phyloP scores from a whole-genome alignment of 64 coral and sea anemone species.

The Stichodactyla mertensii region DNA sequence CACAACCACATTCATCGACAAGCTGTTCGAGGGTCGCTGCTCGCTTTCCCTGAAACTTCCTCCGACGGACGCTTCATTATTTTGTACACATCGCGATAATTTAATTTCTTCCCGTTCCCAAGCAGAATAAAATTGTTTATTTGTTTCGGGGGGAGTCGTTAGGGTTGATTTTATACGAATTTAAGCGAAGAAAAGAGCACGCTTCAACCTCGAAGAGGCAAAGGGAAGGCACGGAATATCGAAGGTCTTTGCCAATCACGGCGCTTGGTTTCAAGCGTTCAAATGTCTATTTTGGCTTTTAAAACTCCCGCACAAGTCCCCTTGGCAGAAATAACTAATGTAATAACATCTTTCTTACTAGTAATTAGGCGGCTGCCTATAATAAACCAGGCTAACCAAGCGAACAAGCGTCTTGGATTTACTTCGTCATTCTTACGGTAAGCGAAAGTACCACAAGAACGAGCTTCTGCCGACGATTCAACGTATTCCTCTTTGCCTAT shows the following conservation, averaged over 20 bases:
- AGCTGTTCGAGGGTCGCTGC: background rate
- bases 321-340: background rate
- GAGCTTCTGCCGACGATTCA: background rate
- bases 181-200: background rate
- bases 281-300: constrained; percentile 4
- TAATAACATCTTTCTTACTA: background rate
- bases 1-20: background rate
- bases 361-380: background rate
- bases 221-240: background rate
- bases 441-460: constrained; percentile 13
- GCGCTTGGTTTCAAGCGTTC: background rate
- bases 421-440: background rate
- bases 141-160: background rate
- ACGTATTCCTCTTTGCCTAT: background rate
- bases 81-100: background rate
- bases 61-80: background rate
- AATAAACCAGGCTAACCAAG: background rate
- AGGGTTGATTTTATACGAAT: background rate
- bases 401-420: background rate
- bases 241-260: background rate
- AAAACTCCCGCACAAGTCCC: background rate
- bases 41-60: background rate
- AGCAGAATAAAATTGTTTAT: background rate
- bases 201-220: background rate
- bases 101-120: background rate